Percentiles rank a stretch among this genome's conserved stretches.
Conservation (phyloP, 2,888 invertebrate species). For the Ormyrus labotus region DNA sequence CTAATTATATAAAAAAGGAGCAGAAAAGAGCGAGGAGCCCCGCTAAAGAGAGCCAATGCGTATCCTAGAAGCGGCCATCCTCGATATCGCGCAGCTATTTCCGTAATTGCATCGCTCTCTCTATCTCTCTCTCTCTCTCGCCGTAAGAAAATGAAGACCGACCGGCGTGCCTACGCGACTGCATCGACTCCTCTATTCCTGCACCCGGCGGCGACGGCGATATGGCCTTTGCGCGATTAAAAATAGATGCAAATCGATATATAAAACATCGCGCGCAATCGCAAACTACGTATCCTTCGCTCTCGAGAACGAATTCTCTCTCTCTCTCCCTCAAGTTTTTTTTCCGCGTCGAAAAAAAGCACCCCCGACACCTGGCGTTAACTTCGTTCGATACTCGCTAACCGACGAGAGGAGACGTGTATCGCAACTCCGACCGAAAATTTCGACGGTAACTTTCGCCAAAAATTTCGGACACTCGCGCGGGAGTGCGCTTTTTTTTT, state of each 20-base stretch:
- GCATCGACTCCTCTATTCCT: conserved; percentile 8
- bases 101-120: conserved; percentile 28
- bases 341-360: too few species aligned
- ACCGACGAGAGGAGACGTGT: too few species aligned
- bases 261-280: not conserved
- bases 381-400: too few species aligned
- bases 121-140: too few species aligned
- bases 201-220: not conserved
- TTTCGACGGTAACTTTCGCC: too few species aligned
- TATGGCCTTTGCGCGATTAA: conserved; percentile 36
- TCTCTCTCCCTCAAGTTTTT: not conserved
- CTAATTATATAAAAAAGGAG: too few species aligned
- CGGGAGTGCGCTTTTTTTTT: too few species aligned
- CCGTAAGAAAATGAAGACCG: conserved; percentile 29
- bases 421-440: too few species aligned
- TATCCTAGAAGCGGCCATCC: not conserved
- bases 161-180: not conserved
- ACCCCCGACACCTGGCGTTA: too few species aligned
- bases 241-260: conserved; percentile 42
- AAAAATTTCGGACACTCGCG: too few species aligned
- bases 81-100: conserved; percentile 15
- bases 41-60: not conserved
- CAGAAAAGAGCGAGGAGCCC: too few species aligned
- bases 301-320: not conserved
- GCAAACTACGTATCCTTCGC: not conserved